phyloP scores from a whole-genome alignment of 1,140 invertebrate species.

The Coptotermes formosanus region DNA sequence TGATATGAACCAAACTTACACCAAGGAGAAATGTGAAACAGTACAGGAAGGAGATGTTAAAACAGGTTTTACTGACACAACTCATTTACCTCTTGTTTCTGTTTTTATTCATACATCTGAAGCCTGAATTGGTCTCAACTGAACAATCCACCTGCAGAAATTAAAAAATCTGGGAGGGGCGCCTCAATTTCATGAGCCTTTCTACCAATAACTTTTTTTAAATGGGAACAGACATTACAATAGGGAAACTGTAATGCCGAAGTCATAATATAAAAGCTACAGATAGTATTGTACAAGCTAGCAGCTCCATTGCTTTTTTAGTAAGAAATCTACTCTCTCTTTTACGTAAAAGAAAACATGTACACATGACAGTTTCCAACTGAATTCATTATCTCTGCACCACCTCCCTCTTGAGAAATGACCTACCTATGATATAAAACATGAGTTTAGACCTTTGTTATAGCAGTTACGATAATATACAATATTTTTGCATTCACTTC shows the following conservation, averaged over 20 bases:
- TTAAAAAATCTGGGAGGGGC: neutral
- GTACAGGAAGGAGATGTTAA: too few relatives aligned
- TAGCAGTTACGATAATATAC: neutral
- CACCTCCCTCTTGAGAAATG: neutral
- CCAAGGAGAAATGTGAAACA: too few relatives aligned
- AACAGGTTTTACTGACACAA: neutral
- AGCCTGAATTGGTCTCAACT: neutral
- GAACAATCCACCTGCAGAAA: neutral
- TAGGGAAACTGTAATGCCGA: neutral
- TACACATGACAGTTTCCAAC: neutral
- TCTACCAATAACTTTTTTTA: too few relatives aligned
- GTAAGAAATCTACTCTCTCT: neutral
- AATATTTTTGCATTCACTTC: neutral
- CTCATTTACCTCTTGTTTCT: neutral
- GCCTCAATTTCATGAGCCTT: neutral
- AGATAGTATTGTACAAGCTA: neutral
- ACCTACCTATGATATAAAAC: neutral
- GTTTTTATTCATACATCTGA: neutral
- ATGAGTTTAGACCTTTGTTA: constrained; percentile 12
- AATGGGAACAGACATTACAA: neutral
- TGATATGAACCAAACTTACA: too few relatives aligned
- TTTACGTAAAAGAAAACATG: neutral
- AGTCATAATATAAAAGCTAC: neutral
- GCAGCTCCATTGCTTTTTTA: neutral
- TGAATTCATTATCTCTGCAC: neutral